These are phyloP conservation scores for Parnassius glacialis DNA, from an alignment of 2,888 invertebrate genomes.

Conservation along the genomic window DNA sequence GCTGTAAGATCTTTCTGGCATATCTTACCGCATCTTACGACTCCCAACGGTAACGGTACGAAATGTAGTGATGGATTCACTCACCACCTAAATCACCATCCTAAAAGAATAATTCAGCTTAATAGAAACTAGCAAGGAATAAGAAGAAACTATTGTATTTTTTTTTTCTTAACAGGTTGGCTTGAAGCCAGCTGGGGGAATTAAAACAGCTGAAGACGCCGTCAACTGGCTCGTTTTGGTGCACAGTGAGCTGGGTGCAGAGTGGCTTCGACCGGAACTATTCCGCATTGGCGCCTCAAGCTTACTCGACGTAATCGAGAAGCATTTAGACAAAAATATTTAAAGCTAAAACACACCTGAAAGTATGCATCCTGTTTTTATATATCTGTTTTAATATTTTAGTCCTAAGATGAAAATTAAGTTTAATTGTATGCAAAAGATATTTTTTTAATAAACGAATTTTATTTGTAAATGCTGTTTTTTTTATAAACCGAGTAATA, in stretches of 20 bases:
- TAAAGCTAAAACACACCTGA: background rate
- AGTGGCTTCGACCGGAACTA: constrained; percentile 89
- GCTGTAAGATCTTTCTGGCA: no score
- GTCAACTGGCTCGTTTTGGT: constrained; percentile 93
- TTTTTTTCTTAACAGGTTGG: constrained; percentile 85
- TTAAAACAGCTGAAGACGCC: constrained; percentile 91
- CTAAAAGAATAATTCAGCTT: no score
- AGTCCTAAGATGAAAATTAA: background rate
- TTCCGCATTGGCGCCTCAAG: constrained; percentile 98
- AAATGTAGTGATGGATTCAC: no score
- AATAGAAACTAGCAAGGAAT: no score
- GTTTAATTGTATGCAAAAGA: background rate
- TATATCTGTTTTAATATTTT: no score
- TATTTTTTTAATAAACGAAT: background rate
- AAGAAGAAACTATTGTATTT: background rate
- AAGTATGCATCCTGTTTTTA: no score
- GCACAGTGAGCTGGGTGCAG: constrained; percentile 90
- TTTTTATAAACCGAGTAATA: background rate
- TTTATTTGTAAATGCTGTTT: background rate
- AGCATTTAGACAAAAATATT: constrained; percentile 62
- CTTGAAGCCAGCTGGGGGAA: constrained; percentile 98
- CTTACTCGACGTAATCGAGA: constrained; percentile 89
- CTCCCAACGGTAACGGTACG: no score
- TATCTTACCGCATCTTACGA: no score
- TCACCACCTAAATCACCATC: no score